Evolutionary conservation across 2,888 invertebrate species (phyloP), one percentile per base, ranked within the genome.

Genomic region (Drosophila vallismaia): DNA sequence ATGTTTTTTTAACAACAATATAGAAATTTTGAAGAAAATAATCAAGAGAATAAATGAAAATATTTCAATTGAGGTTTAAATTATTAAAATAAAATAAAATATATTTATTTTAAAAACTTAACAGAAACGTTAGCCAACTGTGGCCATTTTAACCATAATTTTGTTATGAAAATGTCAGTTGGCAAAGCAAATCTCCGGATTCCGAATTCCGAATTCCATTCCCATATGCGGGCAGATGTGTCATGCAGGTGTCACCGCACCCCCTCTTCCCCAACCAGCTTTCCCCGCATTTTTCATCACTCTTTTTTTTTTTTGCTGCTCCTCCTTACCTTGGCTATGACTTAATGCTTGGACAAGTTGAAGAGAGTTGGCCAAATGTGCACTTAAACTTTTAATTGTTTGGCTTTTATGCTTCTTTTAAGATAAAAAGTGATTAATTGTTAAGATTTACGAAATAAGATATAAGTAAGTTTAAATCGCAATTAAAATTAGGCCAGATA

Each of bases 271-370:
- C 24, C 19, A 9, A n/a, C 9, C n/a, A 4, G 31, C 44, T 19
- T 14, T 24, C 26, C 14, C 5, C 14, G 8, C 9, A 6, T 29
- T 10, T 28, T 33, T 36, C 24, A 7, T n/a, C 12, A n/a, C 33
- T 29, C 14, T 19, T 4, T 42, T 57, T 68, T 67, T 68, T 67
- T 66, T 53, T 52, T 36, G 45, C 49, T 19, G 19, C 19, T 19
- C 19, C 38, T 57, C 69, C 52, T 69, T 55, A 73, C 75, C 71
- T 84, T 75, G 77, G 38, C 55, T 60, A 81, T 81, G 78, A 67
- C 68, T 77, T 83, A 77, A 74, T 66, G 60, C 56, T 33, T 28
- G 7, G 8, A 38, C 28, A 9, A 9, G 24, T 10, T 63, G 12
- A 63, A 44, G 44, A 63, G 33, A 63, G 33, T 63, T 44, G 28